phyloP scores from a whole-genome alignment of 2,113 vertebrate species.

The Laterallus jamaicensis region DNA sequence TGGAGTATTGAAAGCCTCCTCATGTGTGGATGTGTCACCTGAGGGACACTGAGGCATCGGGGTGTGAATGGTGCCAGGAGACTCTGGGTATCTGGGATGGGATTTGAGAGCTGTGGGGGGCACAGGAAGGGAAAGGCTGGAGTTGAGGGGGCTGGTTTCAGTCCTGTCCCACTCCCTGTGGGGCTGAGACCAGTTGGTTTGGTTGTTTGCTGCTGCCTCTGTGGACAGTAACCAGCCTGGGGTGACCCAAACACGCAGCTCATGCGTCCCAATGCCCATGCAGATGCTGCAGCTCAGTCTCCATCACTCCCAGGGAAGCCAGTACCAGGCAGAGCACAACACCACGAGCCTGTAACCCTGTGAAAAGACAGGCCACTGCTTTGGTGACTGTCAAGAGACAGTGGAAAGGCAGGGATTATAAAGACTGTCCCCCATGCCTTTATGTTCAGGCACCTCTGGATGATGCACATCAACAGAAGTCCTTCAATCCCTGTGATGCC shows the following conservation, averaged over 20 bases:
- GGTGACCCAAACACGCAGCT: fast-evolving
- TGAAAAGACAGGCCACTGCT: fast-evolving
- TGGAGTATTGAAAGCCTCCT: fast-evolving
- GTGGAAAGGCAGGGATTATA: background rate
- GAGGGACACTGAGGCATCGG: background rate
- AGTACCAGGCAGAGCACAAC: background rate
- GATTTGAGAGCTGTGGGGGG: too few relatives aligned
- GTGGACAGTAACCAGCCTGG: background rate
- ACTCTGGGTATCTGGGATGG: background rate
- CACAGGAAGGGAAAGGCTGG: background rate
- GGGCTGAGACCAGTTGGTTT: background rate
- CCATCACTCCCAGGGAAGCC: background rate
- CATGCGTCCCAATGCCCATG: fast-evolving
- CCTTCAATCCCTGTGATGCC: background rate
- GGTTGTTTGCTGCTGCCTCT: background rate
- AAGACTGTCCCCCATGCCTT: fast-evolving
- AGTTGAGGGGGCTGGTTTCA: background rate
- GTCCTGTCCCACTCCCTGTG: background rate
- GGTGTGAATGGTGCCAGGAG: background rate
- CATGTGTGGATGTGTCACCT: fast-evolving
- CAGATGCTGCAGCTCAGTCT: background rate
- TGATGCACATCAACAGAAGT: background rate
- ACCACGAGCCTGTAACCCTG: background rate
- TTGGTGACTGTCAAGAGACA: background rate
- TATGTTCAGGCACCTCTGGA: background rate